Base-by-base conservation (phyloP, 2,797 vertebrate genomes). In the Macropodus opercularis region DNA sequence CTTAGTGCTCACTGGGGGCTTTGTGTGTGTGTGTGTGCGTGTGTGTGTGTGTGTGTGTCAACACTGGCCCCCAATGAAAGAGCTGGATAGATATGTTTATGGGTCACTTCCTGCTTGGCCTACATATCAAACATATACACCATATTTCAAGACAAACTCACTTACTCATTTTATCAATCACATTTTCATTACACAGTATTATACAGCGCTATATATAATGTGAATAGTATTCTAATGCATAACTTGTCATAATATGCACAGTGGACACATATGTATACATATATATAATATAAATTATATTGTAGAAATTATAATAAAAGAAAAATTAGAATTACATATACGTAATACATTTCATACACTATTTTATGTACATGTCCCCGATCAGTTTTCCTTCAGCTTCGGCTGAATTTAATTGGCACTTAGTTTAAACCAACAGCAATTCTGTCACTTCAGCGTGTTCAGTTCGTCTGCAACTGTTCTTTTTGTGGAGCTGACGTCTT, bases 31-130 rank as follows among this genome's bases (percentile, higher is more conserved):
- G 89, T 39, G 71, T 49, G 63, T 43, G 76, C 19, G 57, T 21
- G 54, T 63, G 65, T 55, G 64, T 56, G 59, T 23, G 51, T 49
- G 69, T 51, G 75, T 63, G 61, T 42, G 57, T 31, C 64, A 80
- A 92, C 92, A 77, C 94, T 94, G 95, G 93, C 95, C 95, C 93
- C 94, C 93, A 95, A 89, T 92, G 92, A 96, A 95, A 94, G 95
- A 93, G 88, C 89, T 91, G 87, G 92, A 92, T 83, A 89, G 89
- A 92, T 94, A 92, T 87, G 92, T 96, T 98, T 95, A 95, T 97
- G 96, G 95, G 96, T 98, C 95, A 96, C 94, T 95, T 96, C 95
- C 95, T 96, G 90, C 95, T 91, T 94, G 94, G 93, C 92, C 95
- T 85, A 80, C 80, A 85, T 94, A 94, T 95, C 94, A 67, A 50